Percentiles rank a stretch among this genome's conserved stretches.
These are phyloP conservation scores for Sciurus carolinensis DNA, from an alignment of 2,797 vertebrate species.

Conservation along the genomic window DNA sequence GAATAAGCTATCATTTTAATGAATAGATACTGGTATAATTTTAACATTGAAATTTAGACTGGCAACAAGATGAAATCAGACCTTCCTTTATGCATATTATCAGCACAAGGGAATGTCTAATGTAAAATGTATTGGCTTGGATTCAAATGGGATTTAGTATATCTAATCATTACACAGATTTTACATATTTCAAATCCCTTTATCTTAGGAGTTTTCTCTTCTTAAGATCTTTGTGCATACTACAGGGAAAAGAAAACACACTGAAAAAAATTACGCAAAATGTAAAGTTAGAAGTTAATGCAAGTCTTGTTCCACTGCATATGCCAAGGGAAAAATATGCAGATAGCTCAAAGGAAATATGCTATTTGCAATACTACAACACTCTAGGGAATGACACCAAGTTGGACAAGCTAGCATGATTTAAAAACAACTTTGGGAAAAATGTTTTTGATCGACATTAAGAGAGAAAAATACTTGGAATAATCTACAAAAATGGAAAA, in stretches of 20 bases:
- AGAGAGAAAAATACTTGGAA: neutral
- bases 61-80: conserved; percentile 21
- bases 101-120: conserved; percentile 28
- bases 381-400: neutral
- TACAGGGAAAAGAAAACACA: conserved; percentile 31
- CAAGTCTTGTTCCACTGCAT: neutral
- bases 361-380: neutral
- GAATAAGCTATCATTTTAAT: conserved; percentile 64
- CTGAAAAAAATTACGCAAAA: conserved; percentile 43
- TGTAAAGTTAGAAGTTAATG: conserved; percentile 51
- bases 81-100: conserved; percentile 47
- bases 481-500: neutral
- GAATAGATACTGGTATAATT: neutral
- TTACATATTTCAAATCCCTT: conserved; percentile 44
- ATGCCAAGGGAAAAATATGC: neutral
- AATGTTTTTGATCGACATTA: neutral
- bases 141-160: conserved; percentile 54
- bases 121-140: conserved; percentile 65
- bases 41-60: conserved; percentile 38
- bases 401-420: neutral
- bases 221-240: conserved; percentile 14
- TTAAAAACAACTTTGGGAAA: neutral
- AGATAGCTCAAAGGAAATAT: conserved; percentile 5
- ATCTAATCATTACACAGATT: conserved; percentile 63
- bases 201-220: conserved; percentile 24